Conservation (phyloP, 2,797 vertebrate species). For the Tapirus indicus region DNA sequence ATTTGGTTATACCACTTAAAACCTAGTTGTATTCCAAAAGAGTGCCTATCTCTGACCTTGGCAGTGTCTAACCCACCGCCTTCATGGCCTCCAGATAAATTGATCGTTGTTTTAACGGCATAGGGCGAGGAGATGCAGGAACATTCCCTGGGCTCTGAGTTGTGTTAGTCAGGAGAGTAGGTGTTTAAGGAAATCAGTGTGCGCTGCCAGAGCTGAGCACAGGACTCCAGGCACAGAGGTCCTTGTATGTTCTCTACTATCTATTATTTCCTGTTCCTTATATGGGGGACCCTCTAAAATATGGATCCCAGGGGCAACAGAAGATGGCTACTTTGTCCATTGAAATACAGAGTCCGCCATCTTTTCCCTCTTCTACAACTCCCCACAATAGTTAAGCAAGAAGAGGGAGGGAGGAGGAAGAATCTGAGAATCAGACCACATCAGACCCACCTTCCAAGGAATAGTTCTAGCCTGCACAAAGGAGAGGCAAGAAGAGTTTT, state of each 20-base stretch:
- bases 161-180: not conserved
- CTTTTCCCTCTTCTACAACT: not conserved
- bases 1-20: accelerated
- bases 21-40: too few relatives aligned
- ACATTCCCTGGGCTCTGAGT: accelerated
- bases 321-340: too few relatives aligned
- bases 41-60: accelerated
- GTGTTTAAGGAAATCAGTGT: accelerated
- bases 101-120: not conserved
- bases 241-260: accelerated
- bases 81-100: not conserved
- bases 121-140: accelerated
- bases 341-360: not conserved
- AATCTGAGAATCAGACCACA: accelerated
- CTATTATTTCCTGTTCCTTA: not conserved
- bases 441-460: not conserved
- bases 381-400: not conserved
- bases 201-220: not conserved
- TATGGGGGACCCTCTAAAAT: not conserved
- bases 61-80: accelerated
- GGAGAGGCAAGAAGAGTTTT: not conserved
- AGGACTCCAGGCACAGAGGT: not conserved
- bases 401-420: not conserved
- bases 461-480: too few relatives aligned
- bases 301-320: not conserved